Conservation (phyloP, 1,140 invertebrate genomes). For the Cepaea nemoralis region DNA sequence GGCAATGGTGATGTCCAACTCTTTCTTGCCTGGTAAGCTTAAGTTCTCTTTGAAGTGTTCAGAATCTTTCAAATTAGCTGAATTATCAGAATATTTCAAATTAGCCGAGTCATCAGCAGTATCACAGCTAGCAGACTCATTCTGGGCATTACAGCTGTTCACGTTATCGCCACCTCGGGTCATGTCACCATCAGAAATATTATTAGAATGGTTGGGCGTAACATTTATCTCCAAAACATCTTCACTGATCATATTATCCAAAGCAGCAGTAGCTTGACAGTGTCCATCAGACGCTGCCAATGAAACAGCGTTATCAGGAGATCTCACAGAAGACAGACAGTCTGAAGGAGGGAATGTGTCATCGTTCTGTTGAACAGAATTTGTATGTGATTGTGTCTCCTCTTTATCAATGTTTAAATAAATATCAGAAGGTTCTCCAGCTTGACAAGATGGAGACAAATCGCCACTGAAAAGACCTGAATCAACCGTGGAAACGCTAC, state of each 20-base stretch:
- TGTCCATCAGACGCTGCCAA: not conserved
- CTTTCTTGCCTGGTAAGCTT: too few relatives aligned
- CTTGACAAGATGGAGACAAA: conserved; percentile 50
- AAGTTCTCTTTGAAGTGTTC: too few relatives aligned
- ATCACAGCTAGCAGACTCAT: not conserved
- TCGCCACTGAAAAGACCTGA: conserved; percentile 59
- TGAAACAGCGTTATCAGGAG: not conserved
- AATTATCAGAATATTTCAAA: too few relatives aligned
- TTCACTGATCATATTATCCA: not conserved
- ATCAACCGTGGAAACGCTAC: conserved; percentile 52
- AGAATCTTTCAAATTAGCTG: too few relatives aligned
- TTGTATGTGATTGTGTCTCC: not conserved
- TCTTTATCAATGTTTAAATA: conserved; percentile 13
- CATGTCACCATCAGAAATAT: not conserved
- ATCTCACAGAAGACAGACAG: not conserved
- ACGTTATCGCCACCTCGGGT: not conserved
- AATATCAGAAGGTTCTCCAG: conserved; percentile 26
- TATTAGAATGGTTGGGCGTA: not conserved
- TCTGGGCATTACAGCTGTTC: not conserved
- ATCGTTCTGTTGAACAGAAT: not conserved
- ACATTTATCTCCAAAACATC: not conserved
- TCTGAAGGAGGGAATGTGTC: not conserved
- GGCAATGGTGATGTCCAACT: too few relatives aligned
- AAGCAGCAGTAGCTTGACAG: not conserved
- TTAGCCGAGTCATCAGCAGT: not conserved